Conservation (phyloP, 2,888 invertebrate genomes). For the Drosophila neonasuta region DNA sequence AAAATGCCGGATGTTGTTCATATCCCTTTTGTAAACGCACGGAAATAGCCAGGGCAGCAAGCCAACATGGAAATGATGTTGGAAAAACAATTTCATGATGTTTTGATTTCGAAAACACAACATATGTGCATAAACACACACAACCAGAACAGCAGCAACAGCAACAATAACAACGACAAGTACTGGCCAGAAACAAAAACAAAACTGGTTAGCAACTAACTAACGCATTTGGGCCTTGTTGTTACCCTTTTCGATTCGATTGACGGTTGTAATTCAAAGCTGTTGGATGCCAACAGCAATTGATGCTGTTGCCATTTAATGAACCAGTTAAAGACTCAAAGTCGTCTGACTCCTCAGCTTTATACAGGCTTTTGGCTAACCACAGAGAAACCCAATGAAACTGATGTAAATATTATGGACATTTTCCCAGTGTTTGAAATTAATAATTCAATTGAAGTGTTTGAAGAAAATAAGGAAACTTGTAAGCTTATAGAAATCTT, state of each 20-base stretch:
- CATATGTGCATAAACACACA: conserved; percentile 63
- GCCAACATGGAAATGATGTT: conserved; percentile 65
- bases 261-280: conserved; percentile 70
- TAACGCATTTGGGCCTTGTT: conserved; percentile 25
- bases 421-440: no score
- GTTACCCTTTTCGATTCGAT: conserved; percentile 54
- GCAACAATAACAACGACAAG: conserved; percentile 7
- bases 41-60: conserved; percentile 69
- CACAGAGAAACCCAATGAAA: no score
- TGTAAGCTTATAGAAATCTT: no score
- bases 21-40: conserved; percentile 80
- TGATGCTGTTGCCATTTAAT: conserved; percentile 47
- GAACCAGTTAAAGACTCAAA: not conserved
- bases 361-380: no score
- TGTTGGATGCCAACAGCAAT: conserved; percentile 44
- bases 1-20: conserved; percentile 78
- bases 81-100: conserved; percentile 77
- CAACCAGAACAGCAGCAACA: conserved; percentile 22
- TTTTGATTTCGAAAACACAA: conserved; percentile 65
- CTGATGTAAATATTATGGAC: no score
- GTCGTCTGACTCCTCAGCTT: not conserved
- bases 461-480: no score
- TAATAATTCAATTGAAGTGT: no score
- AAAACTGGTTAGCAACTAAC: conserved; percentile 8
- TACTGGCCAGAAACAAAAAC: conserved; percentile 7